These are phyloP conservation scores for Callopanchax toddi DNA, from an alignment of 2,113 vertebrate species.

Conservation along the genomic window DNA sequence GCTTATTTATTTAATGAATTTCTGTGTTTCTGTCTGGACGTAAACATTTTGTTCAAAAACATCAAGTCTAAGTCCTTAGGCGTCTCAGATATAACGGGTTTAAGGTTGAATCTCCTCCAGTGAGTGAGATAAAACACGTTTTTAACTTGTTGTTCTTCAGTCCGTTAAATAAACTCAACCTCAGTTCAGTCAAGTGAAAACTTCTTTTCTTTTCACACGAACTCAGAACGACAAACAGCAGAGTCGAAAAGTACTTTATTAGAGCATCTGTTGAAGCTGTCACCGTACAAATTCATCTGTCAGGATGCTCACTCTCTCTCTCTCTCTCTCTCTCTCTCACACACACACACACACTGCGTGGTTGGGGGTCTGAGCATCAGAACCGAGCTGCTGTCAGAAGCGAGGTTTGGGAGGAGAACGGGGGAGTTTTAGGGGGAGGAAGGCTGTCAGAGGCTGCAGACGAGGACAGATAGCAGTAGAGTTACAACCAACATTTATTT, in stretches of 20 bases:
- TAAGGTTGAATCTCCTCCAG: not conserved
- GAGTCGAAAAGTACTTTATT: constrained; percentile 71
- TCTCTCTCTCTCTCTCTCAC: too few species aligned
- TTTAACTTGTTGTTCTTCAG: not conserved
- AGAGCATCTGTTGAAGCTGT: constrained; percentile 66
- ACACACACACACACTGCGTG: constrained; percentile 23
- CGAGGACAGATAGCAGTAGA: constrained; percentile 65
- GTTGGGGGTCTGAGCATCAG: constrained; percentile 42
- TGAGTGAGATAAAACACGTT: not conserved
- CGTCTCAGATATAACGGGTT: too few species aligned
- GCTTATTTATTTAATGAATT: too few species aligned
- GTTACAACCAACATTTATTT: constrained; percentile 73
- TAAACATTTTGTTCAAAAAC: too few species aligned
- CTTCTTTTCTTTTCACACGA: constrained; percentile 3
- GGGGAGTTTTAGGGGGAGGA: not conserved
- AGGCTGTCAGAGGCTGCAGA: constrained; percentile 57
- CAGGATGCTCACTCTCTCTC: too few species aligned
- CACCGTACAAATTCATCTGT: constrained; percentile 66
- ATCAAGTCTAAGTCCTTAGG: too few species aligned
- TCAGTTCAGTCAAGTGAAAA: constrained; percentile 50
- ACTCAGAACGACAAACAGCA: constrained; percentile 32
- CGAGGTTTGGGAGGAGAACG: constrained; percentile 22
- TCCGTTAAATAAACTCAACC: constrained; percentile 20
- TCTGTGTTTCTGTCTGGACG: too few species aligned
- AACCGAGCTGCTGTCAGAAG: constrained; percentile 52